phyloP scores from a whole-genome alignment of 1,140 invertebrate genomes.

The Tetraneura akinire region DNA sequence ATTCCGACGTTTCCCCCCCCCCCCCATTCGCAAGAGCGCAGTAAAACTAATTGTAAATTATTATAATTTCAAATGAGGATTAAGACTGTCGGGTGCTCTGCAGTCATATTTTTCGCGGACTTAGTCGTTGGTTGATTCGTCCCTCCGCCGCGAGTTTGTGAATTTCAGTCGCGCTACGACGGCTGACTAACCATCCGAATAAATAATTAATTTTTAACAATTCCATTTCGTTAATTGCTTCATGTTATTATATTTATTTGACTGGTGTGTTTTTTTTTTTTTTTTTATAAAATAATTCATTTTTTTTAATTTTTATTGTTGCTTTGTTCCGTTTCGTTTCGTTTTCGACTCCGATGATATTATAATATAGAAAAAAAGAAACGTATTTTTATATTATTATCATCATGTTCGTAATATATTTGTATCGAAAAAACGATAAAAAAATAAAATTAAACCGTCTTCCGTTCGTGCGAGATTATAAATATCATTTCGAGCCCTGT shows the following conservation, averaged over 20 bases:
- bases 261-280: not conserved
- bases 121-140: too few species aligned
- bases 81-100: conserved; percentile 12
- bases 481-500: too few species aligned
- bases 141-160: not conserved
- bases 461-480: conserved; percentile 11
- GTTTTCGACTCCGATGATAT: not conserved
- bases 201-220: conserved; percentile 50
- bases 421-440: not conserved
- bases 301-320: too few species aligned
- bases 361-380: not conserved
- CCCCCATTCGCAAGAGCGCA: too few species aligned
- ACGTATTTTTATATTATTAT: not conserved
- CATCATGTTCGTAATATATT: too few species aligned
- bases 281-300: too few species aligned
- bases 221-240: conserved; percentile 49
- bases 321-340: conserved; percentile 3
- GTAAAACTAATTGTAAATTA: conserved; percentile 45
- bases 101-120: conserved; percentile 11
- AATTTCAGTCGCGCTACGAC: conserved; percentile 22
- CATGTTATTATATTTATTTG: conserved; percentile 41
- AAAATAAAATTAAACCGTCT: conserved; percentile 8
- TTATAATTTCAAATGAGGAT: conserved; percentile 46
- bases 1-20: not conserved
- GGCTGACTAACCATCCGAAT: conserved; percentile 36